These are phyloP conservation scores for Apodemia mormo DNA, from an alignment of 2,888 invertebrate genomes.

Conservation along the genomic window DNA sequence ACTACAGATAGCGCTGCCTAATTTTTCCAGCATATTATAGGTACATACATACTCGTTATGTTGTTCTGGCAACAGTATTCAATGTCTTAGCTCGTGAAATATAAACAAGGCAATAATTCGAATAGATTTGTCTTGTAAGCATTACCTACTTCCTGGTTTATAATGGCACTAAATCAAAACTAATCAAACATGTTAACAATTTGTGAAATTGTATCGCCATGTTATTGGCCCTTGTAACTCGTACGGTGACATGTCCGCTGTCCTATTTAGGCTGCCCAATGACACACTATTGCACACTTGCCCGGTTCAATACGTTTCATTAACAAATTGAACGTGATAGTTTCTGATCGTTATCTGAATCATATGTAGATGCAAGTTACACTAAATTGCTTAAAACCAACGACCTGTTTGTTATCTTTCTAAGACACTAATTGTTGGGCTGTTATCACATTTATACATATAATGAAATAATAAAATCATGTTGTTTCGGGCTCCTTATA, in stretches of 20 bases:
- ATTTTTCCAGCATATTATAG: too few species aligned
- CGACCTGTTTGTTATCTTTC: too few species aligned
- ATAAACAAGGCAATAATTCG: not conserved
- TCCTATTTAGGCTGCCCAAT: slow-evolving; percentile 4
- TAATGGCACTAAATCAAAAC: not conserved
- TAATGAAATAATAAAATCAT: too few species aligned
- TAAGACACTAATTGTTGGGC: too few species aligned
- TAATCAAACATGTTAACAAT: slow-evolving; percentile 11
- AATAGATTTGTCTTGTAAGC: not conserved
- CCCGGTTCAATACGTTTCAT: slow-evolving; percentile 1
- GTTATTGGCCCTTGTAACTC: slow-evolving; percentile 8
- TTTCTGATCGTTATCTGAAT: slow-evolving; percentile 3
- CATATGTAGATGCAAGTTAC: not conserved
- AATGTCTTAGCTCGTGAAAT: too few species aligned
- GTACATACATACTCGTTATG: too few species aligned
- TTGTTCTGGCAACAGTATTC: too few species aligned
- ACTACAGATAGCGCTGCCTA: too few species aligned
- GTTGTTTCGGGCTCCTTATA: too few species aligned
- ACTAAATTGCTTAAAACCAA: too few species aligned
- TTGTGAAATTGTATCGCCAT: slow-evolving; percentile 8
- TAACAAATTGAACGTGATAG: slow-evolving; percentile 8
- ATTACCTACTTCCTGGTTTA: not conserved
- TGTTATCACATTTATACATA: too few species aligned
- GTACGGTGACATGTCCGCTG: slow-evolving; percentile 11
- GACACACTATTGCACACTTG: slow-evolving; percentile 10